Percentiles rank a stretch among this genome's conserved stretches.
These are phyloP conservation scores for Calliphora vicina DNA, from an alignment of 1,140 invertebrate genomes.

Conservation along the genomic window DNA sequence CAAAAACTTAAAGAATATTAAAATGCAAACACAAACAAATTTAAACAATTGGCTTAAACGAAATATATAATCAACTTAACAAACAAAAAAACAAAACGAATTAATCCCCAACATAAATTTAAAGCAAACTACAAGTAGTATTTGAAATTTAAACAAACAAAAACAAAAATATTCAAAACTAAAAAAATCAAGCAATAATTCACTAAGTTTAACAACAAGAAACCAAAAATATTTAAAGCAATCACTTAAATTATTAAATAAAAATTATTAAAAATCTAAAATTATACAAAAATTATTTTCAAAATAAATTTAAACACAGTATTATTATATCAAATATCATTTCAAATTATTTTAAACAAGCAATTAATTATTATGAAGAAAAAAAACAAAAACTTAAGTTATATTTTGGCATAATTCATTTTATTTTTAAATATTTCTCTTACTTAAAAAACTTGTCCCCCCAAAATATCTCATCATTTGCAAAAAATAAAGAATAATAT, in stretches of 20 bases:
- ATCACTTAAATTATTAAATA: background rate
- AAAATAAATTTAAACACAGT: background rate
- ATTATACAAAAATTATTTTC: background rate
- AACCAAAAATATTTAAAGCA: background rate
- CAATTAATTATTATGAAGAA: too few relatives aligned
- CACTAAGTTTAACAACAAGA: background rate
- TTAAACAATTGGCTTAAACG: background rate
- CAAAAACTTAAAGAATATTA: slow-evolving; percentile 7
- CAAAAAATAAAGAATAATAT: background rate
- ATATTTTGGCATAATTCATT: background rate
- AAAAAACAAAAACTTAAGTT: background rate
- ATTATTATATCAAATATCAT: background rate
- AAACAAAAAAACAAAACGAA: background rate
- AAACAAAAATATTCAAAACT: background rate
- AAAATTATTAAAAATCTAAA: background rate
- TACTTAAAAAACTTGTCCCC: background rate
- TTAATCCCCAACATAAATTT: background rate
- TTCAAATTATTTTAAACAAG: background rate
- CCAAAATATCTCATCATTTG: background rate
- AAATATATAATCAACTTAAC: background rate
- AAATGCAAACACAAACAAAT: background rate
- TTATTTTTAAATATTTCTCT: background rate
- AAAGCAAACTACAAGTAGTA: background rate
- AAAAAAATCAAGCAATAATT: background rate
- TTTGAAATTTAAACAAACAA: slow-evolving; percentile 20